A percentile compares a stretch with the other conserved stretches of the same genome.
These are phyloP conservation scores for Rhagium mordax DNA, from an alignment of 2,888 invertebrate genomes.

Conservation along the genomic window DNA sequence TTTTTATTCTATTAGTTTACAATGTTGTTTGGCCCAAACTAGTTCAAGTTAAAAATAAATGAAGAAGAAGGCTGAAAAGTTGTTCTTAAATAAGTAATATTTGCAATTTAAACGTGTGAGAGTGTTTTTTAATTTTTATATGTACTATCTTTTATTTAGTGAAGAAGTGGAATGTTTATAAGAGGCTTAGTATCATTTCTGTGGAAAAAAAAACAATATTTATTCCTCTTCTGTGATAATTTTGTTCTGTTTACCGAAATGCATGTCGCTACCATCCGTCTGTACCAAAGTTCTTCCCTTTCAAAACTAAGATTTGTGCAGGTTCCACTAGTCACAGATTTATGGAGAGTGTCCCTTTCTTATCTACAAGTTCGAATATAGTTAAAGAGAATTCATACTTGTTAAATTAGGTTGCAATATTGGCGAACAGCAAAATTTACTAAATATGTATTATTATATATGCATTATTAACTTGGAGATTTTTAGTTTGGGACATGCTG, in stretches of 20 bases:
- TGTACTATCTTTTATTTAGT: constrained; percentile 40
- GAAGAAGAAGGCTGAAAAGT: constrained; percentile 31
- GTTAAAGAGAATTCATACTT: not conserved
- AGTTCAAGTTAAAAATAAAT: constrained; percentile 37
- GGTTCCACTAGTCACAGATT: constrained; percentile 57
- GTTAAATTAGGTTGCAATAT: not conserved
- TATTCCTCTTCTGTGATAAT: constrained; percentile 56
- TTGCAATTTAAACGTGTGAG: constrained; percentile 35
- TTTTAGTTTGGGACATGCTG: constrained; percentile 24
- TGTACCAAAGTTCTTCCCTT: constrained; percentile 51
- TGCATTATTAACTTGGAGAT: constrained; percentile 4
- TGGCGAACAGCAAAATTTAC: not conserved
- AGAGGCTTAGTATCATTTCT: constrained; percentile 51
- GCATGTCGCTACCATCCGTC: constrained; percentile 5
- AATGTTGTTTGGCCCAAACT: not conserved
- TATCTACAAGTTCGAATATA: constrained; percentile 16
- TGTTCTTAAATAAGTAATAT: constrained; percentile 31
- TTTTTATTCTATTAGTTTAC: not conserved
- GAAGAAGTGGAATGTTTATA: constrained; percentile 49
- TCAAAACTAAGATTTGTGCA: constrained; percentile 57
- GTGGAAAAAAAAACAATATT: constrained; percentile 49
- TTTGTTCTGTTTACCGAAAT: constrained; percentile 33
- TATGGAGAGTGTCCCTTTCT: constrained; percentile 1
- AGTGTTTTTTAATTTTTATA: constrained; percentile 48
- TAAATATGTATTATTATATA: not conserved